phyloP scores from a whole-genome alignment of 2,888 invertebrate genomes.

The Apodemia zela region DNA sequence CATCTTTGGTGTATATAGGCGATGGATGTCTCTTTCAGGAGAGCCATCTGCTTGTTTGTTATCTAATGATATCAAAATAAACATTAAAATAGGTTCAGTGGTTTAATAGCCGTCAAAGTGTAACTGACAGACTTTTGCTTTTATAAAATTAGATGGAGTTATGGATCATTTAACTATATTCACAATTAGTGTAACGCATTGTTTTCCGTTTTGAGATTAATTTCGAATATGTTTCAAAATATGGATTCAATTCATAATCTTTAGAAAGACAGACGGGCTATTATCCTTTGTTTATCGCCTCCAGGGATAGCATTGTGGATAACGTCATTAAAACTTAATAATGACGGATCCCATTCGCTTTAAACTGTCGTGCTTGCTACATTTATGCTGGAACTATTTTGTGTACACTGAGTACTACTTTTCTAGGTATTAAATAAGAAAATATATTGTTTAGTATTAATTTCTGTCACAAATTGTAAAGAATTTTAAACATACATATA shows the following conservation, averaged over 20 bases:
- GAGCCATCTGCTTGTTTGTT: no score
- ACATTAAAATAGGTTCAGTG: no score
- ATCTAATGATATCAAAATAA: no score
- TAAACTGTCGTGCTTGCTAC: constrained; percentile 37
- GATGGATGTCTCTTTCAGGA: no score
- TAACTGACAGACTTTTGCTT: no score
- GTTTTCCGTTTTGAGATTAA: not conserved
- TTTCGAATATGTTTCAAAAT: constrained; percentile 2
- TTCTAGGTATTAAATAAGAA: not conserved
- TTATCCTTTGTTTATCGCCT: constrained; percentile 67
- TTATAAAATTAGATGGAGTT: no score
- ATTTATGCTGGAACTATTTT: constrained; percentile 3
- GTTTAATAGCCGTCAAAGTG: no score
- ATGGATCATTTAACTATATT: no score
- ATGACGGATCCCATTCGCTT: constrained; percentile 58
- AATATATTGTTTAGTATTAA: not conserved
- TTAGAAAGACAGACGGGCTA: constrained; percentile 52
- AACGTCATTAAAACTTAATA: constrained; percentile 74
- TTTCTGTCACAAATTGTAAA: no score
- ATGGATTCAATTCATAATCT: constrained; percentile 54
- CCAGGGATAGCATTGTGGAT: constrained; percentile 49
- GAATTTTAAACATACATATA: no score
- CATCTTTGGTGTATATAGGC: no score
- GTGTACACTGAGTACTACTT: constrained; percentile 1
- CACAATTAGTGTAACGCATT: not conserved